Percentiles rank a stretch among this genome's conserved stretches.
Evolutionary conservation across 2,888 invertebrate genomes (phyloP).

Genomic region (Caenorhabditis panamensis): DNA sequence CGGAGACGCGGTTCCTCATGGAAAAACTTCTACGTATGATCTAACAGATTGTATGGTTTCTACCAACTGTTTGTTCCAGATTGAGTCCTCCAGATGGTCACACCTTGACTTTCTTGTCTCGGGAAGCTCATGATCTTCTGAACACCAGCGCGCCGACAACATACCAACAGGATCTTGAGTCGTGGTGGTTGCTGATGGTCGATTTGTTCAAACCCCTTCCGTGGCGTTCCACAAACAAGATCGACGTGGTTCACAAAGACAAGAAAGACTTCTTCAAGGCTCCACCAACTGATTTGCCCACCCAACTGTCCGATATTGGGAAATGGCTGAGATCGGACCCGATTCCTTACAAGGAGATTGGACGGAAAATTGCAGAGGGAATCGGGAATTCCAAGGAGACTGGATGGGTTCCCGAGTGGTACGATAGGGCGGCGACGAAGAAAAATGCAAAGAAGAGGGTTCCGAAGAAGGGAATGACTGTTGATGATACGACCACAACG

Average conservation of each 20-base stretch:
- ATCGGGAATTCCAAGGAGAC: not conserved
- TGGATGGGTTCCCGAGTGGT: slow-evolving; percentile 33
- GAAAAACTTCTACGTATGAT: slow-evolving; percentile 26
- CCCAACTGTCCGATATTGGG: slow-evolving; percentile 16
- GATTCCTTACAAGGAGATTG: slow-evolving; percentile 32
- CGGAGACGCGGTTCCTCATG: slow-evolving; percentile 34
- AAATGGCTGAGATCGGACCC: slow-evolving; percentile 9
- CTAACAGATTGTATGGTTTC: not conserved
- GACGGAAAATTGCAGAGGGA: slow-evolving; percentile 20
- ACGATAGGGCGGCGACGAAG: slow-evolving; percentile 24
- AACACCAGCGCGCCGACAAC: not conserved
- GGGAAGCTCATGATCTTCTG: slow-evolving; percentile 46
- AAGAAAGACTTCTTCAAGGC: slow-evolving; percentile 23
- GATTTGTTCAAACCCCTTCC: slow-evolving; percentile 41
- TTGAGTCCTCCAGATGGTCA: slow-evolving; percentile 55
- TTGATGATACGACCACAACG: not conserved
- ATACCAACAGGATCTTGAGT: slow-evolving; percentile 47
- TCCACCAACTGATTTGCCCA: slow-evolving; percentile 22
- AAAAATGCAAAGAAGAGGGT: not conserved
- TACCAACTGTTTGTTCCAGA: not conserved
- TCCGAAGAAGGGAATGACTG: slow-evolving; percentile 2
- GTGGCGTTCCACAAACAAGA: slow-evolving; percentile 4
- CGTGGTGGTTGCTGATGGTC: slow-evolving; percentile 54
- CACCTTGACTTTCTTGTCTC: slow-evolving; percentile 46
- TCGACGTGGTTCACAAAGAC: not conserved